Conservation (phyloP, 2,113 vertebrate genomes). For the Hiodon tergisus region DNA sequence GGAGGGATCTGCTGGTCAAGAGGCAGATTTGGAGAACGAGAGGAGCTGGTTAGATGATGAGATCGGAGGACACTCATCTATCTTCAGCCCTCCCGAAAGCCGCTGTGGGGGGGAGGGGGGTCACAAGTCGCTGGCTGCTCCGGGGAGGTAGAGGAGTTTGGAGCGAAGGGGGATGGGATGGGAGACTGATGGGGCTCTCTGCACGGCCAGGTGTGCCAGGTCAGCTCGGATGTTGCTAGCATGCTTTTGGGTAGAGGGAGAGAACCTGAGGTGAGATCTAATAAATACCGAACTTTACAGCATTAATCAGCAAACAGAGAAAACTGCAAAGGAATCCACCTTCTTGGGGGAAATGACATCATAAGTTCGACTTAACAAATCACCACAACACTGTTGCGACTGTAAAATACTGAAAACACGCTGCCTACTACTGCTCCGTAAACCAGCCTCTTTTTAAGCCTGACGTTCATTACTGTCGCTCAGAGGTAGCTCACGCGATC, state of each 20-base stretch:
- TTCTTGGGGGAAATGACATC: too few relatives aligned
- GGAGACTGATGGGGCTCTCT: too few relatives aligned
- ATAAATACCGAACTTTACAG: background rate
- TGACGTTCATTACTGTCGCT: too few relatives aligned
- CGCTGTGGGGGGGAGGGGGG: background rate
- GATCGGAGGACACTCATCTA: conserved; percentile 20
- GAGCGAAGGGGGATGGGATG: background rate
- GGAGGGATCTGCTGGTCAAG: conserved; percentile 21
- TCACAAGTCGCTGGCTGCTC: background rate
- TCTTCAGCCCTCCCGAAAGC: conserved; percentile 13
- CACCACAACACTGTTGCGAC: too few relatives aligned
- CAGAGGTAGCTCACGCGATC: too few relatives aligned
- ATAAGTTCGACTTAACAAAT: too few relatives aligned
- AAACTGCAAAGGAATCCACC: too few relatives aligned
- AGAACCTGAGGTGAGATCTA: background rate
- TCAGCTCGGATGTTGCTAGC: too few relatives aligned
- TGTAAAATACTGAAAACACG: too few relatives aligned
- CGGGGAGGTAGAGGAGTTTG: background rate
- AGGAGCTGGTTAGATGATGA: conserved; percentile 21
- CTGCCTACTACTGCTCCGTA: too few relatives aligned
- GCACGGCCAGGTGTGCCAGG: background rate
- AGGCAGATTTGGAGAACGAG: conserved; percentile 23
- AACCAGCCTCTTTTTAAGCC: too few relatives aligned
- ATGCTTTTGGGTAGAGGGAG: background rate
- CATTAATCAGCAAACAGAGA: too few relatives aligned